Base-by-base conservation (phyloP, 1,140 invertebrate species). In the Solen grandis region DNA sequence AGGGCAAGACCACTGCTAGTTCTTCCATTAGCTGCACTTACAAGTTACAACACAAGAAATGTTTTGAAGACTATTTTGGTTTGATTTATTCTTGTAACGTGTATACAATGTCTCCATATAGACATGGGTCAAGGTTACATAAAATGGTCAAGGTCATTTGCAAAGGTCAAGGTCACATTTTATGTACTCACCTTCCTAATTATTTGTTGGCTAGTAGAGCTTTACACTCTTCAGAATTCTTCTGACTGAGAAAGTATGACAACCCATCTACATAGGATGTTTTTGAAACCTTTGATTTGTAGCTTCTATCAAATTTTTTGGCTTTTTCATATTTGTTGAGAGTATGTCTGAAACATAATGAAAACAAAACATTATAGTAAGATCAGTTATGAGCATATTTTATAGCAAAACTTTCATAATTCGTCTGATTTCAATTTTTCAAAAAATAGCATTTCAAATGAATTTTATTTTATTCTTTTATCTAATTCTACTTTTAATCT, bases 141-240 rank as follows among this genome's bases (percentile, higher is more conserved):
- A n/a, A n/a, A n/a, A n/a, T n/a, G n/a, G n/a, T n/a, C n/a, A n/a
- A n/a, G n/a, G n/a, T n/a, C n/a, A n/a, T n/a, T n/a, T n/a, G n/a
- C n/a, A n/a, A n/a, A n/a, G n/a, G n/a, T n/a, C n/a, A n/a, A n/a
- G n/a, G n/a, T n/a, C n/a, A n/a, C n/a, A n/a, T n/a, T n/a, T n/a
- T n/a, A n/a, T n/a, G n/a, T n/a, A n/a, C n/a, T n/a, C n/a, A n/a
- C n/a, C n/a, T n/a, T n/a, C n/a, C n/a, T n/a, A n/a, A n/a, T 54
- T 78, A 78, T 50, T 78, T 69, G 33, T 78, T 69, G 33, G 65
- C 35, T 31, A 78, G 25, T 55, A 90, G 86, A 10, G 74, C 54
- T 54, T 84, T 87, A 82, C 89, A 90, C 84, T 88, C 85, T 14
- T 83, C 74, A 35, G 87, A 88, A 60, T 90, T 90, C 29, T 86